Percentiles rank a stretch among this genome's conserved stretches.
These are phyloP conservation scores for Rhea pennata DNA, from an alignment of 2,113 vertebrate genomes.

Conservation along the genomic window DNA sequence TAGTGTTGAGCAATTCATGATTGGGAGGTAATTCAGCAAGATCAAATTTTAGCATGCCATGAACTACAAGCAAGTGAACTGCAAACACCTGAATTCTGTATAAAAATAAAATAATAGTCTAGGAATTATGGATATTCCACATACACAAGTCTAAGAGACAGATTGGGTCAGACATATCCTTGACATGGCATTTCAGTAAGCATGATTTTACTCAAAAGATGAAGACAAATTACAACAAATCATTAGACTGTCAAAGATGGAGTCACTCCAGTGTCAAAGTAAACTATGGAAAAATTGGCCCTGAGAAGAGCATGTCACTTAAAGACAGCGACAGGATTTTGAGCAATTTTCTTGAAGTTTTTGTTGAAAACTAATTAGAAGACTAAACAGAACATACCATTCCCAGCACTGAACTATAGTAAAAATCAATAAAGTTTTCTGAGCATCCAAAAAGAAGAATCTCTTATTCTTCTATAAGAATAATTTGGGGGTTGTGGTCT, in stretches of 20 bases:
- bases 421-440: background rate
- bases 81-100: background rate
- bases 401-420: background rate
- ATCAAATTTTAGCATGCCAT: background rate
- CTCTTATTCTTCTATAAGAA: background rate
- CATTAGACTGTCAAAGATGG: background rate
- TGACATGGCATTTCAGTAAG: background rate
- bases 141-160: background rate
- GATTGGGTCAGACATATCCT: background rate
- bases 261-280: background rate
- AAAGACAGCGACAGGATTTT: background rate
- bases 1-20: background rate
- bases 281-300: background rate
- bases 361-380: slow-evolving; percentile 24
- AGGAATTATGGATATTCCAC: background rate
- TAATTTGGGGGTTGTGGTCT: background rate
- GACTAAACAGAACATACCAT: background rate
- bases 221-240: background rate
- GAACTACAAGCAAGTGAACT: background rate
- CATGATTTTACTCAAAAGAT: background rate
- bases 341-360: slow-evolving; percentile 30
- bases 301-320: background rate
- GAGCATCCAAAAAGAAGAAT: background rate
- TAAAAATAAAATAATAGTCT: background rate
- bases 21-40: background rate